Percentiles rank a stretch among this genome's conserved stretches.
Conservation (phyloP, 1,140 invertebrate genomes). For the Penaeus chinensis region DNA sequence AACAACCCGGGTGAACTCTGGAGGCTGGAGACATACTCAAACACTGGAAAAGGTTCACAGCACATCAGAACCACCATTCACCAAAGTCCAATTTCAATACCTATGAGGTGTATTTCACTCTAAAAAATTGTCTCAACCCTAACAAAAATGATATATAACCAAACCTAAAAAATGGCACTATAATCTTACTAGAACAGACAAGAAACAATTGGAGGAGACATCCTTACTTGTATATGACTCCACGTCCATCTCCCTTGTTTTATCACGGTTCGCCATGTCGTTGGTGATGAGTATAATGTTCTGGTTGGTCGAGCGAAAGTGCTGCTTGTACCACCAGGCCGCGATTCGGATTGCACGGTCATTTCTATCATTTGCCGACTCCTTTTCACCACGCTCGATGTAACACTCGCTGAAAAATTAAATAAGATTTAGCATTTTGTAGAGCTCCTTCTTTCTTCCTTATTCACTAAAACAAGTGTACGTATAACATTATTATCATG, state of each 20-base stretch:
- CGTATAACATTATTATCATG: no score
- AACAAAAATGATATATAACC: no score
- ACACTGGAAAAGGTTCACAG: slow-evolving; percentile 68
- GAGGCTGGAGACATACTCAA: slow-evolving; percentile 80
- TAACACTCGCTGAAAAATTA: slow-evolving; percentile 82
- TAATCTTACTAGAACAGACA: neutral
- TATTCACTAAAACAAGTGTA: no score
- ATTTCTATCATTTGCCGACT: slow-evolving; percentile 91
- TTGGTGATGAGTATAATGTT: slow-evolving; percentile 87
- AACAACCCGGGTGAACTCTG: slow-evolving; percentile 75
- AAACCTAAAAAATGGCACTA: no score
- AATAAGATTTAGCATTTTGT: slow-evolving; percentile 53
- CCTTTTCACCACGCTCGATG: slow-evolving; percentile 82
- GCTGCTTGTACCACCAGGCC: slow-evolving; percentile 83
- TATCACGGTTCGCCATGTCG: slow-evolving; percentile 82
- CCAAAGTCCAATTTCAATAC: no score
- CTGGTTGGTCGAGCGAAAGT: slow-evolving; percentile 71
- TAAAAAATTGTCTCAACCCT: no score
- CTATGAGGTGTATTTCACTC: no score
- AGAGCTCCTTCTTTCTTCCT: neutral
- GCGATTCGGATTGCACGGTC: slow-evolving; percentile 88
- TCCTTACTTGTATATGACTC: slow-evolving; percentile 76
- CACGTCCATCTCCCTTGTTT: slow-evolving; percentile 76
- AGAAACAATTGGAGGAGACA: slow-evolving; percentile 27
- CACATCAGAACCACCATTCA: no score